Base-by-base conservation (phyloP, 1,140 invertebrate species). In the Eupeodes corollae region DNA sequence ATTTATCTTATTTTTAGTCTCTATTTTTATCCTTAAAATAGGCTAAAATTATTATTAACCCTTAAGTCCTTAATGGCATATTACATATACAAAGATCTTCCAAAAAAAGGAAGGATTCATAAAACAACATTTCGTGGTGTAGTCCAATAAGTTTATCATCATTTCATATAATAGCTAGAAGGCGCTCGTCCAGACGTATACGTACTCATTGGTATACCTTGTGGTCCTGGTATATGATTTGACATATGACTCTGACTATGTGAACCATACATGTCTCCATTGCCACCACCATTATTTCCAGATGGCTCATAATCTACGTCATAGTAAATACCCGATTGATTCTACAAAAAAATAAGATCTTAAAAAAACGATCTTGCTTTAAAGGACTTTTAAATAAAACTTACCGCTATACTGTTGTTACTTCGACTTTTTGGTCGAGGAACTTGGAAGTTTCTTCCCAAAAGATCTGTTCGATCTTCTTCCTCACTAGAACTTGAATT, bases 271-370 rank as follows among this genome's bases (percentile, higher is more conserved):
- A 66, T 44, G 51, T 67, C 59, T 52, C 60, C 55, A 48, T 63
- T 65, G 16, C 64, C 62, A 33, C 65, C 61, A 16, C 44, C 44
- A 42, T 65, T 65, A 54, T 76, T 74, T 46, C 77, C 79, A 42
- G 73, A 71, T 55, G 80, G 79, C 57, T 88, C 85, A 55, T 88
- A 89, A 50, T 90, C 86, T 15, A 88, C 85, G 58, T 90, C 86
- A 56, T 88, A 88, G 65, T 90, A 90, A 53, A 90, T 89, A 41
- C 84, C 84, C 55, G 82, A 88, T 74, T 88, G 86, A 68, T 87
- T 88, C 85, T 79, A 62, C 42, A 64, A 69, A 49, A 44, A 47
- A n/a, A 48, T 32, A 34, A 12, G 15, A 31, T 9, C 16, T 19
- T 18, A 41, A 33, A 31, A n/a, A 34, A 42, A 34, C 12, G 34